A percentile compares a stretch with the other conserved stretches of the same genome.
These are phyloP conservation scores for Poecilobothrus nobilitatus DNA, from an alignment of 2,888 invertebrate genomes.

Conservation along the genomic window DNA sequence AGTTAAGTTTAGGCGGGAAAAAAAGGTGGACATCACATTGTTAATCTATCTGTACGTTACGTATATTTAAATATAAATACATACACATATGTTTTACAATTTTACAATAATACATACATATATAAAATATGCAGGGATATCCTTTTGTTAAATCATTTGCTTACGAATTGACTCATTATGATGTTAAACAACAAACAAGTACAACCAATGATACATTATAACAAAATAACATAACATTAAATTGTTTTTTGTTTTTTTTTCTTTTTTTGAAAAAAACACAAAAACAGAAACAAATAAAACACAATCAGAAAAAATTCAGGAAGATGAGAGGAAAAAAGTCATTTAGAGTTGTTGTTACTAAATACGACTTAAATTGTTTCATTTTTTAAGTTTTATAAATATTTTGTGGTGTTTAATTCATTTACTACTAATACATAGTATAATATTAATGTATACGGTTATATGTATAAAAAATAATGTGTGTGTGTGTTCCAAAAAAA, in stretches of 20 bases:
- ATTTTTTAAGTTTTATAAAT: background rate
- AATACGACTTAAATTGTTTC: background rate
- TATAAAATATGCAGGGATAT: too few species aligned
- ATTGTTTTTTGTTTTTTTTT: too few species aligned
- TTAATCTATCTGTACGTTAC: too few species aligned
- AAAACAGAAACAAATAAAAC: background rate
- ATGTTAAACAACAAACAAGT: background rate
- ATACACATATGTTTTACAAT: background rate
- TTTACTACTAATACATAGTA: too few species aligned
- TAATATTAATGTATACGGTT: too few species aligned
- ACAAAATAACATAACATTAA: background rate
- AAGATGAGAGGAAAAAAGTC: background rate
- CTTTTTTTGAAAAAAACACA: background rate
- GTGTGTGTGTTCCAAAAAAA: too few species aligned
- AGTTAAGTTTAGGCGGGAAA: too few species aligned
- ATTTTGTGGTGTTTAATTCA: too few species aligned
- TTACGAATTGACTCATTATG: slow-evolving; percentile 4
- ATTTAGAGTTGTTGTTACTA: too few species aligned
- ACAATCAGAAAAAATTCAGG: background rate
- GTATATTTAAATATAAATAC: background rate
- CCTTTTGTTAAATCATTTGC: background rate
- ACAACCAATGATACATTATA: background rate
- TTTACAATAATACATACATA: too few species aligned
- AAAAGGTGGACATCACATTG: too few species aligned
- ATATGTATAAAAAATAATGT: too few species aligned